These are phyloP conservation scores for Pitta sordida DNA, from an alignment of 2,113 vertebrate genomes.

Conservation along the genomic window DNA sequence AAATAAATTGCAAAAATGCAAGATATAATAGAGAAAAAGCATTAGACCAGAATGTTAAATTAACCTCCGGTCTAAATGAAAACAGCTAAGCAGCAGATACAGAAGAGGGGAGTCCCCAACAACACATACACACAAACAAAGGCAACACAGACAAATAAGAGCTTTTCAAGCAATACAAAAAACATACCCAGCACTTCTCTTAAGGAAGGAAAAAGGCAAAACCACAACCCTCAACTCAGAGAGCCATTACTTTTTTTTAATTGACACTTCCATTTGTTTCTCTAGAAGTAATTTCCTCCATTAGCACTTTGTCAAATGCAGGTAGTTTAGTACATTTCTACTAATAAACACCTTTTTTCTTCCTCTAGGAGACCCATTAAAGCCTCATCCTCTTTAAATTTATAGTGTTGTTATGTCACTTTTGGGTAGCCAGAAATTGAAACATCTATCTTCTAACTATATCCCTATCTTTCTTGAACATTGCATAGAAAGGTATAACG, in stretches of 20 bases:
- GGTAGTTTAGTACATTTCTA: not conserved
- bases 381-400: not conserved
- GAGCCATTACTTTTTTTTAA: conserved; percentile 18
- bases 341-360: not conserved
- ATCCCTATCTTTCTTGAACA: not conserved
- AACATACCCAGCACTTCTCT: not conserved
- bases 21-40: not conserved
- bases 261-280: conserved; percentile 28
- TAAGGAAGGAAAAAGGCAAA: not conserved
- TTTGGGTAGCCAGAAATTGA: not conserved
- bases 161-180: not conserved
- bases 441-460: not conserved
- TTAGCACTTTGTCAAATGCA: conserved; percentile 3
- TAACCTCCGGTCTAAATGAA: not conserved
- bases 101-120: not conserved
- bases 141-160: not conserved
- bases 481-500: not conserved
- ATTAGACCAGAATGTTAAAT: not conserved
- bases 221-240: not conserved
- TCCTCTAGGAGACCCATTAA: conserved; percentile 5
- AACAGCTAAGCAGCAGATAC: not conserved
- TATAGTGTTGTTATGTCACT: not conserved
- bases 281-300: not conserved
- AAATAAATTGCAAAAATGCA: not conserved
- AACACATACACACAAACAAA: not conserved